Evolutionary conservation across 2,888 invertebrate species (phyloP).

Genomic region (Hypercompe scribonia): DNA sequence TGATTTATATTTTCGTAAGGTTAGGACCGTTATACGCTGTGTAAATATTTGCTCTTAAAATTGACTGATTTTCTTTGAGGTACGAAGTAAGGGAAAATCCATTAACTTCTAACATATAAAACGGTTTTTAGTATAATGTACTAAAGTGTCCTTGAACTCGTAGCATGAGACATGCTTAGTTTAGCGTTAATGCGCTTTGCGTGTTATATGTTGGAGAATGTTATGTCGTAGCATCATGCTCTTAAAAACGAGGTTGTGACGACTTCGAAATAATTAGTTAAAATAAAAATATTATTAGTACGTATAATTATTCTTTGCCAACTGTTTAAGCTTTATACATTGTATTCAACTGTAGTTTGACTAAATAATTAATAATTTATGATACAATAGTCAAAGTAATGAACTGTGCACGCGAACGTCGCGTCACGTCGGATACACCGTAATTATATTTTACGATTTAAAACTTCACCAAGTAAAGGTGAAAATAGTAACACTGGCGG

Average conservation of each 20-base stretch:
- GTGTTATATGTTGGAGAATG: neutral
- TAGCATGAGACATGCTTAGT: neutral
- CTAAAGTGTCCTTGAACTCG: neutral
- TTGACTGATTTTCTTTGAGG: conserved; percentile 15
- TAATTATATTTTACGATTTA: neutral
- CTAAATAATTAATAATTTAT: neutral
- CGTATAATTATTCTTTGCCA: neutral
- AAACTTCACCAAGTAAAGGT: neutral
- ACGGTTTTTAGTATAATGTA: neutral
- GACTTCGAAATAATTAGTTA: neutral
- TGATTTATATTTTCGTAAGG: conserved; percentile 33
- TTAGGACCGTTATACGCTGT: conserved; percentile 19
- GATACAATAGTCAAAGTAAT: neutral
- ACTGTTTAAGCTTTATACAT: neutral
- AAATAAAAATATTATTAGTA: neutral
- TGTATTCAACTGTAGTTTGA: neutral
- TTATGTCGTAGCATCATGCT: neutral
- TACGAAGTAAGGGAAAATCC: neutral
- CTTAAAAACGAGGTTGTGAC: neutral
- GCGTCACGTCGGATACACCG: no score
- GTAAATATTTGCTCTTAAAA: conserved; percentile 25
- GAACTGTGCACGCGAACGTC: neutral
- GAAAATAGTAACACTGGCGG: neutral
- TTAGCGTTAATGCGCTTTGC: neutral
- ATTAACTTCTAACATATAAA: neutral